phyloP scores from a whole-genome alignment of 2,888 invertebrate species.

The Drosophila quinaria region DNA sequence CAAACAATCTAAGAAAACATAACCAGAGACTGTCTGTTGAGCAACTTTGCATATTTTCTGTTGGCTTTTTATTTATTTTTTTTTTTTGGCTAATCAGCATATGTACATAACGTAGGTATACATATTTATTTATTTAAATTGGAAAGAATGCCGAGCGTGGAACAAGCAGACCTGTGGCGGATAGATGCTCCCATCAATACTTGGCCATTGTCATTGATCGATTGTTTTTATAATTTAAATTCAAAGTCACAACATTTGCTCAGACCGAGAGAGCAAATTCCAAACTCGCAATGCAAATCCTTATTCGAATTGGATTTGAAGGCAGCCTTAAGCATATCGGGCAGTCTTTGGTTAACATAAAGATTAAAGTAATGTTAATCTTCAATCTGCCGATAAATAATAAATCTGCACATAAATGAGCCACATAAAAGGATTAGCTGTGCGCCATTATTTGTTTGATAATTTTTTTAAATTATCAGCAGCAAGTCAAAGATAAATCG shows the following conservation, averaged over 20 bases:
- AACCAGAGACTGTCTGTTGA: constrained; percentile 2
- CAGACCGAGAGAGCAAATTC: background rate
- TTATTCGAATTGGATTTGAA: background rate
- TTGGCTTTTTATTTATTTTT: background rate
- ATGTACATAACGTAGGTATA: constrained; percentile 26
- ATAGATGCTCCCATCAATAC: background rate
- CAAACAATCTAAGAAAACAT: constrained; percentile 29
- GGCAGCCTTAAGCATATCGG: background rate
- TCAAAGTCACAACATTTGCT: constrained; percentile 26
- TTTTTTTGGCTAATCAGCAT: constrained; percentile 44
- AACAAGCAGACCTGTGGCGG: background rate
- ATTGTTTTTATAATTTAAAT: constrained; percentile 10
- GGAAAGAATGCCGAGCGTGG: constrained; percentile 34
- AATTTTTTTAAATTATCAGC: background rate
- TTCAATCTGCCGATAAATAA: background rate
- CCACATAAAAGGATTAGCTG: background rate
- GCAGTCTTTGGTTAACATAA: background rate
- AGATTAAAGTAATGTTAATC: background rate
- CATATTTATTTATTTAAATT: constrained; percentile 41
- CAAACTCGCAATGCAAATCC: background rate
- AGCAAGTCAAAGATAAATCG: background rate
- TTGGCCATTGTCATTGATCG: constrained; percentile 31
- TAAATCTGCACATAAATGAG: background rate
- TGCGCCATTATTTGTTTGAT: background rate
- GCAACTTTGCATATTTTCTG: constrained; percentile 22